Percentiles rank a stretch among this genome's conserved stretches.
These are phyloP conservation scores for Myiagra hebetior DNA, from an alignment of 2,113 vertebrate species.

Conservation along the genomic window DNA sequence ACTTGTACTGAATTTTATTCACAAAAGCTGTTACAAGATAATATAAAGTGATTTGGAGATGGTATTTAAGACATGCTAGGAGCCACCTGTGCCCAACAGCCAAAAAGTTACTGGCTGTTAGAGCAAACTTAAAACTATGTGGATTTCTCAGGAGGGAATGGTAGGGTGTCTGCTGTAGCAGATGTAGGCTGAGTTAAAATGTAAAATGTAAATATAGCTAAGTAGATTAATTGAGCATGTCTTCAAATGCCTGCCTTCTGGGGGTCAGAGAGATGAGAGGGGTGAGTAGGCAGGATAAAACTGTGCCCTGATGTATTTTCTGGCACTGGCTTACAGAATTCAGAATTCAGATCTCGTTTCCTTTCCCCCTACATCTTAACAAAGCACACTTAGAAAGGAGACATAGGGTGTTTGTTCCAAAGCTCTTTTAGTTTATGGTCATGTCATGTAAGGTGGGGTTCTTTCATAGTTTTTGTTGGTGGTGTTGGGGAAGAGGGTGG, in stretches of 20 bases:
- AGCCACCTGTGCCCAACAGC: not conserved
- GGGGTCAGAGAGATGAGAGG: not conserved
- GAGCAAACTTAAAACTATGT: not conserved
- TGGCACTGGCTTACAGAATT: not conserved
- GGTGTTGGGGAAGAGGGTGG: not conserved
- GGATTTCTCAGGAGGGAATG: not conserved
- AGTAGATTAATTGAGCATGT: slow-evolving; percentile 6
- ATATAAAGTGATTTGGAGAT: not conserved
- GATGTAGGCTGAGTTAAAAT: not conserved
- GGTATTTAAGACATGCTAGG: not conserved
- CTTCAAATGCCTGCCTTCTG: not conserved
- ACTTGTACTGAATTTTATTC: not conserved
- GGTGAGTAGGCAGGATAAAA: not conserved
- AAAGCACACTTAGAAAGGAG: not conserved
- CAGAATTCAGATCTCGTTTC: not conserved
- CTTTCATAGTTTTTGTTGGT: not conserved
- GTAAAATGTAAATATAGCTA: not conserved
- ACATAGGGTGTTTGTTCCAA: not conserved
- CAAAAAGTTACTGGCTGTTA: not conserved
- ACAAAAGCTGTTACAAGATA: not conserved
- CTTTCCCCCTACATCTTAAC: not conserved
- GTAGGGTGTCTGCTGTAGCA: not conserved
- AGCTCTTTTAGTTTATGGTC: not conserved
- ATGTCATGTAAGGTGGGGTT: accelerated
- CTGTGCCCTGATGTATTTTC: not conserved